phyloP scores from a whole-genome alignment of 2,113 vertebrate genomes.

The Callocephalon fimbriatum region DNA sequence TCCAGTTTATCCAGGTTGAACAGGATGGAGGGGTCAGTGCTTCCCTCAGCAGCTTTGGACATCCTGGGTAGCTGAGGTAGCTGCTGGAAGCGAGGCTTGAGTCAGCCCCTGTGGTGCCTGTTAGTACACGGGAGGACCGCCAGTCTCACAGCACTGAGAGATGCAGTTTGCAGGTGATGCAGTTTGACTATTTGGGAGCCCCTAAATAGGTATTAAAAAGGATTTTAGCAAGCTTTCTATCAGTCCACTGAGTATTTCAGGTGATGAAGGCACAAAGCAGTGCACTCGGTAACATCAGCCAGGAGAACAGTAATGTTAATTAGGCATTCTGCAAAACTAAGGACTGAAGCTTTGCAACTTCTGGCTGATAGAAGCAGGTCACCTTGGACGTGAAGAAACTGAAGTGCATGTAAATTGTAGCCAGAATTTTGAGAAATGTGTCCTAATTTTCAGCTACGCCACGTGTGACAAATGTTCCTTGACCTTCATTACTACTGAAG shows the following conservation, averaged over 20 bases:
- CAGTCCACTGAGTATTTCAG: neutral
- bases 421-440: slow-evolving; percentile 12
- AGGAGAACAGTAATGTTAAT: neutral
- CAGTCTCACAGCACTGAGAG: fast-evolving
- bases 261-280: neutral
- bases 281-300: neutral
- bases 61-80: neutral
- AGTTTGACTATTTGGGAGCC: neutral
- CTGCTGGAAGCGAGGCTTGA: neutral
- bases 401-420: neutral
- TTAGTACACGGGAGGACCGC: fast-evolving
- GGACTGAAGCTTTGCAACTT: neutral
- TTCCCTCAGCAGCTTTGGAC: neutral
- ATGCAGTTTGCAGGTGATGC: fast-evolving
- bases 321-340: neutral
- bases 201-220: neutral
- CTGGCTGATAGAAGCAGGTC: neutral
- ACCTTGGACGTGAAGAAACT: neutral
- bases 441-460: slow-evolving; percentile 13
- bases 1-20: neutral
- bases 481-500: neutral
- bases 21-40: neutral
- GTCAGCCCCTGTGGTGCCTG: fast-evolving
- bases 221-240: neutral
- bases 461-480: neutral